Evolutionary conservation across 2,797 vertebrate species (phyloP).

Genomic region (Petrocephalus sullivani): DNA sequence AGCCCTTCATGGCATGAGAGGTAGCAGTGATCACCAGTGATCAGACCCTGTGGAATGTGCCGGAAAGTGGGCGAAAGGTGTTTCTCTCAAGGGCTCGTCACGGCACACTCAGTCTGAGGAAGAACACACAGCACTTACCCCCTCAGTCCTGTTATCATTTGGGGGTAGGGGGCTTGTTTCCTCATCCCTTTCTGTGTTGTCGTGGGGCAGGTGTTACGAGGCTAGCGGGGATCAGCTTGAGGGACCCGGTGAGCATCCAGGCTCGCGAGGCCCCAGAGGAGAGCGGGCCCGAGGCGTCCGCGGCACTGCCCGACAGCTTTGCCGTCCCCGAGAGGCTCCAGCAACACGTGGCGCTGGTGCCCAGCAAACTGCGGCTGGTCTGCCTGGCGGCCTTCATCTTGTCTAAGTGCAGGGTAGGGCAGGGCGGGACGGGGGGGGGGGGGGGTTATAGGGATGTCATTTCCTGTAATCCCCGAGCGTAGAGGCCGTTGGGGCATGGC

Average conservation of each 20-base stretch:
- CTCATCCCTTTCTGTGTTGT: not conserved
- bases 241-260: constrained; percentile 69
- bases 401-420: constrained; percentile 76
- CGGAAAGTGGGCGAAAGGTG: not conserved
- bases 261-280: constrained; percentile 55
- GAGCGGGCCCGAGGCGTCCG: not conserved
- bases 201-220: constrained; percentile 66
- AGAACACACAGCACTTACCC: not conserved
- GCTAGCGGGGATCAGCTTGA: constrained; percentile 77
- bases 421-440: not conserved
- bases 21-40: not conserved
- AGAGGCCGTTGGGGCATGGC: not conserved
- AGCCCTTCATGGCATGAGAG: not conserved
- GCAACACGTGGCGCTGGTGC: constrained; percentile 77
- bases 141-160: not conserved
- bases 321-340: constrained; percentile 73
- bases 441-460: no score
- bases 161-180: not conserved
- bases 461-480: not conserved
- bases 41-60: not conserved
- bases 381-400: constrained; percentile 83
- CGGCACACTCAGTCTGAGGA: not conserved
- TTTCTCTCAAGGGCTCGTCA: not conserved
- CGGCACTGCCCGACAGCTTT: constrained; percentile 59
- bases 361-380: constrained; percentile 86